A percentile compares a stretch with the other conserved stretches of the same genome.
phyloP scores from a whole-genome alignment of 2,888 invertebrate species.

The Aspidapion aeneum region DNA sequence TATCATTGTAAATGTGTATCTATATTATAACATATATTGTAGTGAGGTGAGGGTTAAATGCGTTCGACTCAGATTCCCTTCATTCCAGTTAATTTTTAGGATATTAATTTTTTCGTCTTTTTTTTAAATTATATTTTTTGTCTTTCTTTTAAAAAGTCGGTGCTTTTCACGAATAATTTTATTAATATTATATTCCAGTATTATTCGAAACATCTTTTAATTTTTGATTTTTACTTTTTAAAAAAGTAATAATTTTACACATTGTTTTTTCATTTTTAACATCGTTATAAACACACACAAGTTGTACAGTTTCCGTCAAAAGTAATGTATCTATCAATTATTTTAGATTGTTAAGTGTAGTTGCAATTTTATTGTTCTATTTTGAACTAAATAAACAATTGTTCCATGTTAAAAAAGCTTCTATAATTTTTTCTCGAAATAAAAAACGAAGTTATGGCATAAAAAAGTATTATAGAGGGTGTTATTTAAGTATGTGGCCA shows the following conservation, averaged over 20 bases:
- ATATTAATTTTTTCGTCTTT: conserved; percentile 26
- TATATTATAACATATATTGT: no score
- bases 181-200: conserved; percentile 33
- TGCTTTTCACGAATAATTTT: conserved; percentile 26
- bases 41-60: conserved; percentile 33
- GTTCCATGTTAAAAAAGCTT: conserved; percentile 17
- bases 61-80: conserved; percentile 31
- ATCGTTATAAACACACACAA: conserved; percentile 25
- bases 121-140: conserved; percentile 4
- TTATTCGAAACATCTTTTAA: conserved; percentile 27
- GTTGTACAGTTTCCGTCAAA: conserved; percentile 27
- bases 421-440: no score
- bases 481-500: no score
- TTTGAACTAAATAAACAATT: conserved; percentile 31
- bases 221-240: conserved; percentile 22
- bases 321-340: conserved; percentile 25
- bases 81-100: conserved; percentile 37
- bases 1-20: conserved; percentile 13
- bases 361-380: conserved; percentile 33
- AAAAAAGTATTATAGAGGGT: no score
- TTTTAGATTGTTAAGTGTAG: conserved; percentile 33
- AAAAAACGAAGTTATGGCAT: no score
- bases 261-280: conserved; percentile 24
- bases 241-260: conserved; percentile 30
- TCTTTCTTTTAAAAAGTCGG: conserved; percentile 22